phyloP scores from a whole-genome alignment of 1,140 invertebrate species.

The Dendroctonus valens region DNA sequence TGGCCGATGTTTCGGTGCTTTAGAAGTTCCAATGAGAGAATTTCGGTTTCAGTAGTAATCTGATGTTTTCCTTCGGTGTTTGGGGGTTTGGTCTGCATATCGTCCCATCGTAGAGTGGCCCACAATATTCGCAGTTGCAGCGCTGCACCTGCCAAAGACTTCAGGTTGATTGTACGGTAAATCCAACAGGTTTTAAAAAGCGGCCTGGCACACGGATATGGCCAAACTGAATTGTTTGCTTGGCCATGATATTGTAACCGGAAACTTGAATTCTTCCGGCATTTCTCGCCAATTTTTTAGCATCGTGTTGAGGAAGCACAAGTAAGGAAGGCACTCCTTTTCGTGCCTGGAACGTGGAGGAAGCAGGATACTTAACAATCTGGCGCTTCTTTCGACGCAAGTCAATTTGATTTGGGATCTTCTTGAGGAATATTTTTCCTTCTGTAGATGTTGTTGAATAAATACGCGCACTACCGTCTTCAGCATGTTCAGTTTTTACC shows the following conservation, averaged over 20 bases:
- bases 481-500: slow-evolving; percentile 62
- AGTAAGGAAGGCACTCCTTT: slow-evolving; percentile 76
- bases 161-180: slow-evolving; percentile 79
- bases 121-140: slow-evolving; percentile 90
- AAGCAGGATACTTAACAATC: slow-evolving; percentile 76
- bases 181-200: slow-evolving; percentile 95
- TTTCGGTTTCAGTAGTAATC: slow-evolving; percentile 94
- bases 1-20: slow-evolving; percentile 86
- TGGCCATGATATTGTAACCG: slow-evolving; percentile 86
- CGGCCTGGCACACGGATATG: slow-evolving; percentile 91
- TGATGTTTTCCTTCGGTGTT: slow-evolving; percentile 91
- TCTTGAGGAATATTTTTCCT: slow-evolving; percentile 75
- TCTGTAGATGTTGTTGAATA: slow-evolving; percentile 62
- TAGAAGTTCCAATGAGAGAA: slow-evolving; percentile 88
- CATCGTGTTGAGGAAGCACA: slow-evolving; percentile 77
- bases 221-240: slow-evolving; percentile 86
- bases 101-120: slow-evolving; percentile 93
- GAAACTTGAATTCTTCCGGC: slow-evolving; percentile 70
- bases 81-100: slow-evolving; percentile 81
- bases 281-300: slow-evolving; percentile 75
- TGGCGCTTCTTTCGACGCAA: slow-evolving; percentile 67
- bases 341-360: slow-evolving; percentile 76
- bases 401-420: slow-evolving; percentile 59
- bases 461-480: slow-evolving; percentile 64
- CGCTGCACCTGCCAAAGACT: slow-evolving; percentile 78